These are phyloP conservation scores for Palythoa grandiflora DNA, from an alignment of 92 coral and sea anemone genomes.

Conservation along the genomic window DNA sequence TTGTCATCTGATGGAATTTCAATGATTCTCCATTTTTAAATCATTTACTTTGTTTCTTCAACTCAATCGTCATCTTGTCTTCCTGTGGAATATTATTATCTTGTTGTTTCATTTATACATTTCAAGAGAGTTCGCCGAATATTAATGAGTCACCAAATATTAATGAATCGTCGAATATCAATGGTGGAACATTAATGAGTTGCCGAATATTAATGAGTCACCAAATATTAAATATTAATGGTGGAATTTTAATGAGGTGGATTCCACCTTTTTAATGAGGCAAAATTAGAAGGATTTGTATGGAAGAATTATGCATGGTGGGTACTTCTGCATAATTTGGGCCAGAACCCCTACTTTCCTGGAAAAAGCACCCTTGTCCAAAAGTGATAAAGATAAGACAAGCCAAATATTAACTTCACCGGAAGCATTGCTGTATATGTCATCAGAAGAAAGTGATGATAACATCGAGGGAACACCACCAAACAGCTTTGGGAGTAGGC, in stretches of 20 bases:
- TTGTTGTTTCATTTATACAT: not conserved
- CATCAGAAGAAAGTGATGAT: too few species aligned
- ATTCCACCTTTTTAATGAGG: slow-evolving; percentile 2
- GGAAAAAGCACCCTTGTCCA: too few species aligned
- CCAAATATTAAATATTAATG: not conserved
- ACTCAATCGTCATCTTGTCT: slow-evolving; percentile 6
- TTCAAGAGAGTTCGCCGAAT: not conserved
- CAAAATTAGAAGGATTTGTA: not conserved
- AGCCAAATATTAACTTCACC: too few species aligned
- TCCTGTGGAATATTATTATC: slow-evolving; percentile 4
- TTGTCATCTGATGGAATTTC: slow-evolving; percentile 5
- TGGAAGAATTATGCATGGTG: slow-evolving; percentile 1
- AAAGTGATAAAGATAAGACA: too few species aligned
- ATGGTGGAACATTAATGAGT: too few species aligned
- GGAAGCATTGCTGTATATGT: too few species aligned
- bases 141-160: not conserved
- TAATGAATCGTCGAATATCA: not conserved
- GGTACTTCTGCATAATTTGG: not conserved
- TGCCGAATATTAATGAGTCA: too few species aligned
- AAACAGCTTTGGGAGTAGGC: too few species aligned
- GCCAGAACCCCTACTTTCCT: not conserved
- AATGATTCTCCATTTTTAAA: not conserved
- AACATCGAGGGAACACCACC: too few species aligned
- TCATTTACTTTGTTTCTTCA: slow-evolving; percentile 3
- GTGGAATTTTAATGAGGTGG: slow-evolving; percentile 3